Evolutionary conservation across 1,140 invertebrate genomes (phyloP).

Genomic region (Camponotus pennsylvanicus): DNA sequence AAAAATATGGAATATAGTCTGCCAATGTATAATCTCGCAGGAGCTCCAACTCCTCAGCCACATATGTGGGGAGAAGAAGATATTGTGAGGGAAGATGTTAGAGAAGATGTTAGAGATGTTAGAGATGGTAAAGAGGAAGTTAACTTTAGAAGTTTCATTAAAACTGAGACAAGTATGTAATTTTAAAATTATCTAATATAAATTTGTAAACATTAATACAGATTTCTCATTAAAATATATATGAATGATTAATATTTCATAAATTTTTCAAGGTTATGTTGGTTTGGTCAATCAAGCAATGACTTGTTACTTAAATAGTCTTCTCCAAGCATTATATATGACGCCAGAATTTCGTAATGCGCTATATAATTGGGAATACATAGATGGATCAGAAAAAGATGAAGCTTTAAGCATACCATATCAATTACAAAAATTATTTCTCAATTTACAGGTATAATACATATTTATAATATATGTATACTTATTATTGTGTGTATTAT

Average conservation of each 20-base stretch:
- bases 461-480: neutral
- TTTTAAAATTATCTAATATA: conserved; percentile 36
- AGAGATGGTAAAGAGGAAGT: conserved; percentile 47
- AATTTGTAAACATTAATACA: neutral
- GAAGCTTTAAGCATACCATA: conserved; percentile 93
- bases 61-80: conserved; percentile 51
- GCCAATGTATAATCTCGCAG: conserved; percentile 18
- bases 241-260: conserved; percentile 34
- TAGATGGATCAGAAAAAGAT: conserved; percentile 88
- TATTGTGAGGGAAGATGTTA: conserved; percentile 46
- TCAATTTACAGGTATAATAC: conserved; percentile 92
- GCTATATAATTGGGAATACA: conserved; percentile 94
- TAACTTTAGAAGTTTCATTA: conserved; percentile 63
- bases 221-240: neutral
- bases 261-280: conserved; percentile 89
- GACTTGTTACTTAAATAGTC: conserved; percentile 97
- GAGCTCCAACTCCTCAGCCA: conserved; percentile 51
- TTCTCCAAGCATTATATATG: conserved; percentile 96
- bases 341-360: conserved; percentile 98
- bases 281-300: conserved; percentile 97
- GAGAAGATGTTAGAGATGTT: neutral
- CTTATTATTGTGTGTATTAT: too few species aligned
- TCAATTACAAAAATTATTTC: conserved; percentile 95
- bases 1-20: neutral
- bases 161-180: conserved; percentile 72